Percentiles rank a stretch among this genome's conserved stretches.
These are phyloP conservation scores for Synodontis membranacea DNA, from an alignment of 2,113 vertebrate species.

Conservation along the genomic window DNA sequence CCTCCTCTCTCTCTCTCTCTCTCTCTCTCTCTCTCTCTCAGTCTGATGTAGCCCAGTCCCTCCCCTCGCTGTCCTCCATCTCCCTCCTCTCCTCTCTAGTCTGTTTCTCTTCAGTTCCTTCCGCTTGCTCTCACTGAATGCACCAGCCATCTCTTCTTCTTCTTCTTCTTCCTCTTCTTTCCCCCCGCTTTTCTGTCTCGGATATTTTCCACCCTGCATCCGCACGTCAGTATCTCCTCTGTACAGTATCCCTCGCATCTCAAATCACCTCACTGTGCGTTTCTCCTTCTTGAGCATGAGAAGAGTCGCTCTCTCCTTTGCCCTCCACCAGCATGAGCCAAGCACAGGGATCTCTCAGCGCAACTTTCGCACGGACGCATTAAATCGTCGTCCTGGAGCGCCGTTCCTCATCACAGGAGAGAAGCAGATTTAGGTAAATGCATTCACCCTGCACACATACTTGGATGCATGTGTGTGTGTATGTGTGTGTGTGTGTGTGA, in stretches of 20 bases:
- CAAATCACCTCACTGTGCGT: slow-evolving; percentile 6
- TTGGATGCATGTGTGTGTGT: neutral
- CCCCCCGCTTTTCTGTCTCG: slow-evolving; percentile 20
- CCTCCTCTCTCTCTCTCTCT: slow-evolving; percentile 42
- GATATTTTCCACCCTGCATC: slow-evolving; percentile 26
- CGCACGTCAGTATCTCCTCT: neutral
- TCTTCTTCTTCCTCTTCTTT: neutral
- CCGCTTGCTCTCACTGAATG: slow-evolving; percentile 10
- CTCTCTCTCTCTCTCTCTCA: slow-evolving; percentile 63
- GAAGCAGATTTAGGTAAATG: slow-evolving; percentile 78
- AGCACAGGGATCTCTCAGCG: slow-evolving; percentile 76
- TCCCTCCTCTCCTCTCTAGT: slow-evolving; percentile 40
- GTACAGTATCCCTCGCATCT: neutral
- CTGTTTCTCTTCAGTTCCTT: slow-evolving; percentile 34
- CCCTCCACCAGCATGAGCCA: slow-evolving; percentile 76
- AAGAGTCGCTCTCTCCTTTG: slow-evolving; percentile 77
- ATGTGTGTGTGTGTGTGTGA: neutral
- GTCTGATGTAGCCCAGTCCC: slow-evolving; percentile 23
- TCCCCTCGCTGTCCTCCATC: neutral
- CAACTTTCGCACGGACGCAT: slow-evolving; percentile 76
- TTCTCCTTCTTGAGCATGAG: slow-evolving; percentile 76
- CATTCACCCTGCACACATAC: neutral
- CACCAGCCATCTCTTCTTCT: neutral
- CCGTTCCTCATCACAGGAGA: slow-evolving; percentile 68
- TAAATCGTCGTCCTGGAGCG: slow-evolving; percentile 68